These are phyloP conservation scores for Xestoiulus laeticollis DNA, from an alignment of 2,888 invertebrate species.

Conservation along the genomic window DNA sequence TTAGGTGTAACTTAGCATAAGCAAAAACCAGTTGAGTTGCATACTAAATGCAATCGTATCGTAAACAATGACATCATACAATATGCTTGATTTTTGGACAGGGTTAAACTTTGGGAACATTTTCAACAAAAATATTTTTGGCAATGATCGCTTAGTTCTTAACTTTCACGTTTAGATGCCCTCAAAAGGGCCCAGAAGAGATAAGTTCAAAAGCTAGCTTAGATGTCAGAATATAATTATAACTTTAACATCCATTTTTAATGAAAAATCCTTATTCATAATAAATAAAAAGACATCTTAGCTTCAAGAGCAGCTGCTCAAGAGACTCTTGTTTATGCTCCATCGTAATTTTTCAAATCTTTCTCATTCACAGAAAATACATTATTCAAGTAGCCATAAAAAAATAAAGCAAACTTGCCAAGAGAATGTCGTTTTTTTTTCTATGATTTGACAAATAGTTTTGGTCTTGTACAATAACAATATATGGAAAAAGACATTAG, in stretches of 20 bases:
- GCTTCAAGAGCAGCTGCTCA: not conserved
- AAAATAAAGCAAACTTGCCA: no score
- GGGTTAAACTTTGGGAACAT: not conserved
- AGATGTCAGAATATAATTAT: not conserved
- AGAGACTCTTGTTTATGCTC: not conserved
- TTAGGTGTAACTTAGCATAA: not conserved
- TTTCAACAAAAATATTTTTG: not conserved
- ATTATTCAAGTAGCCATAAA: no score
- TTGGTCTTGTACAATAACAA: no score
- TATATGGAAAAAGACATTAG: not conserved
- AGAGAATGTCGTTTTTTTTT: no score
- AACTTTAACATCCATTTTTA: not conserved
- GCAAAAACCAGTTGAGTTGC: not conserved
- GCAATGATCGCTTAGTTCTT: not conserved
- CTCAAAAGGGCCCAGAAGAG: not conserved
- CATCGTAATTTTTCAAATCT: not conserved
- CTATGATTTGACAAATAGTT: no score
- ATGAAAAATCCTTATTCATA: not conserved
- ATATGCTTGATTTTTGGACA: not conserved
- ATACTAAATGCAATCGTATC: not conserved
- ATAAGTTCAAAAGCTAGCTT: not conserved
- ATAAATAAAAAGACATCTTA: not conserved
- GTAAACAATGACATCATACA: slow-evolving; percentile 4
- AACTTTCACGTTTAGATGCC: not conserved
- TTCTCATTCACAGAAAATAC: not conserved